These are phyloP conservation scores for Theristus sp. DNA, from an alignment of 2,888 invertebrate genomes.

Conservation along the genomic window DNA sequence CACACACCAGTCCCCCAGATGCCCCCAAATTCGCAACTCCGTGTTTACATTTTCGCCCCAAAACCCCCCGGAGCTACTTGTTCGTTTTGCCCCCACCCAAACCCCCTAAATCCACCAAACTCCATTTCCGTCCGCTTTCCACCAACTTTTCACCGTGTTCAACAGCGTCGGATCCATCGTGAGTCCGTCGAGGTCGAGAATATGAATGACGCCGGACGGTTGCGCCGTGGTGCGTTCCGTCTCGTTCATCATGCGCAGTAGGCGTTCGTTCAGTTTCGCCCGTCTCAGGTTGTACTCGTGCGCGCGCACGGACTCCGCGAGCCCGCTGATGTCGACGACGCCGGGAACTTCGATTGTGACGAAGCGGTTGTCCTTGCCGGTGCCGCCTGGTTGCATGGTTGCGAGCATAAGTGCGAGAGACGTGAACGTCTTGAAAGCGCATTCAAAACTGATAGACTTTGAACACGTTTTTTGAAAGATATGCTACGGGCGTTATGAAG, in stretches of 20 bases:
- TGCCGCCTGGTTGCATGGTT: neutral
- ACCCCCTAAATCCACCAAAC: no score
- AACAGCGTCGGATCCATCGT: constrained; percentile 9
- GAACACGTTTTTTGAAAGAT: no score
- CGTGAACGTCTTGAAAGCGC: no score
- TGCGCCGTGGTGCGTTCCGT: constrained; percentile 2
- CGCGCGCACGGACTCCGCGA: neutral
- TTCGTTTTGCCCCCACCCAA: no score
- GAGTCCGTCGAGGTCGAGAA: constrained; percentile 15
- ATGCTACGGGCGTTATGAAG: no score
- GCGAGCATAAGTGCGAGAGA: no score
- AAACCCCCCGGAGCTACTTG: no score
- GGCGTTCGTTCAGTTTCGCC: neutral
- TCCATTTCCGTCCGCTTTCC: no score
- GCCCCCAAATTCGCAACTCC: no score
- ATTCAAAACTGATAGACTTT: no score
- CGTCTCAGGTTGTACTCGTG: neutral
- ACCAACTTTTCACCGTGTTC: neutral
- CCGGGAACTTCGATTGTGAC: neutral
- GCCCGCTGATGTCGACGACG: neutral
- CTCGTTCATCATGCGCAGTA: neutral
- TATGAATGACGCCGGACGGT: constrained; percentile 14
- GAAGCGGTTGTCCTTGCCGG: neutral
- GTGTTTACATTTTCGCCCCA: no score
- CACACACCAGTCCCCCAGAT: no score